Conservation (phyloP, 2,888 invertebrate genomes). For the Ceriagrion tenellum region DNA sequence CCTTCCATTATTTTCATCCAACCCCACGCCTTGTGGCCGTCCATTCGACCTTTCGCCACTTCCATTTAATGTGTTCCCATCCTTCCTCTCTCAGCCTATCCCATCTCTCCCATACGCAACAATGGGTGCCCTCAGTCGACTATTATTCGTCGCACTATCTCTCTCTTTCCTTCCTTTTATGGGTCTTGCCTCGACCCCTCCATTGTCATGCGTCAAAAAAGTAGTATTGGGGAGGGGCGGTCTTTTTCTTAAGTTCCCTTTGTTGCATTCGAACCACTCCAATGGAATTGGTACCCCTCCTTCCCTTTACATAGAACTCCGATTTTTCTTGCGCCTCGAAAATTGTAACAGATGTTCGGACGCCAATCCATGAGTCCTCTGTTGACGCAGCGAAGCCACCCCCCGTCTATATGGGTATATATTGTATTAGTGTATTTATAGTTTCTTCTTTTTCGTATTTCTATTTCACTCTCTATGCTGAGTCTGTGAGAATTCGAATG, state of each 20-base stretch:
- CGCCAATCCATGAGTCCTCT: not conserved
- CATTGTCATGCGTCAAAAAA: not conserved
- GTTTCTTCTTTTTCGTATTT: not conserved
- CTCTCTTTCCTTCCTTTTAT: not conserved
- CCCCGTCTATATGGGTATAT: not conserved
- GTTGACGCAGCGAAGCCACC: not conserved
- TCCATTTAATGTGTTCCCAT: conserved; percentile 5
- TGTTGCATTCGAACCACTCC: conserved; percentile 9
- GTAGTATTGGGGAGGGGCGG: not conserved
- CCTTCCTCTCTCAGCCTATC: not conserved
- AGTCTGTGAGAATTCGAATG: not conserved
- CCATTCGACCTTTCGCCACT: not conserved
- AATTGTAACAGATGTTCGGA: not conserved
- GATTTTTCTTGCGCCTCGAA: not conserved
- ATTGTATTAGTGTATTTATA: not conserved
- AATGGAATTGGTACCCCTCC: not conserved
- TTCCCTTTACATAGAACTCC: not conserved
- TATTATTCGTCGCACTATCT: not conserved
- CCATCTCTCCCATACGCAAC: not conserved
- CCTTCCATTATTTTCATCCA: conserved; percentile 1
- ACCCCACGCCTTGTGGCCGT: not conserved
- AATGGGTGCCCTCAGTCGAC: not conserved
- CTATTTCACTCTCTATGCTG: not conserved
- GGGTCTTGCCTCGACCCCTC: not conserved
- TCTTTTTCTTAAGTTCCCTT: not conserved